Evolutionary conservation across 2,888 invertebrate genomes (phyloP), one percentile per base, ranked within the genome.

Genomic region (Brachyptera risi): DNA sequence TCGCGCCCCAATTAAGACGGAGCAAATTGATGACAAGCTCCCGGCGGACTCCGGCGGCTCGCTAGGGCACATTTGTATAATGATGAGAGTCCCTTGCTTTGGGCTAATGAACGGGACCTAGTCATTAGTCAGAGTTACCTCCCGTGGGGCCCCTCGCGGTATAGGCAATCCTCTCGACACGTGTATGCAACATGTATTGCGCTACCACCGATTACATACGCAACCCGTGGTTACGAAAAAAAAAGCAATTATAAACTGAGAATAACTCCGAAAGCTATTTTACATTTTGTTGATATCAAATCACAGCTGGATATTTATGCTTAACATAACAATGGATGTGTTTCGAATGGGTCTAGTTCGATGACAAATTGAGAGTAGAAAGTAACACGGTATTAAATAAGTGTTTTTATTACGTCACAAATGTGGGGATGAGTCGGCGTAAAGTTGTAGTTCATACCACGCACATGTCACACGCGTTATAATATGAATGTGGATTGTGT

Each of bases 121-220:
- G 60, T 60, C 60, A 60, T 60, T 60, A 60, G 60, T 60, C 60
- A 60, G 56, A 60, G 56, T 23, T 21, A 17, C 17, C 17, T 23
- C 13, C 15, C 40, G 17, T 31, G 21, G 26, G 13, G 21, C n/a
- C 26, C 27, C 51, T 27, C 9, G 15, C 51, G 4, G 51, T 3
- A 7, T 27, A 9, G 15, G 40, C 24, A 42, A 15, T 23, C 40
- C 7, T n/a, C 58, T 13, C 24, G 17, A 60, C 44, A 60, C 60
- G 54, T 60, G 60, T n/a, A n/a, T 60, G 56, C 44, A 19, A 56
- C 59, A 59, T 38, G 17, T 21, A 21, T 23, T 23, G 44, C 23
- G 50, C 23, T n/a, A n/a, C n/a, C n/a, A n/a, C n/a, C n/a, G n/a
- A n/a, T 57, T 57, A 57, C 42, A 26, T 17, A 21, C 24, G n/a